These are phyloP conservation scores for Zalophus californianus DNA, from an alignment of 2,797 vertebrate species.

Conservation along the genomic window DNA sequence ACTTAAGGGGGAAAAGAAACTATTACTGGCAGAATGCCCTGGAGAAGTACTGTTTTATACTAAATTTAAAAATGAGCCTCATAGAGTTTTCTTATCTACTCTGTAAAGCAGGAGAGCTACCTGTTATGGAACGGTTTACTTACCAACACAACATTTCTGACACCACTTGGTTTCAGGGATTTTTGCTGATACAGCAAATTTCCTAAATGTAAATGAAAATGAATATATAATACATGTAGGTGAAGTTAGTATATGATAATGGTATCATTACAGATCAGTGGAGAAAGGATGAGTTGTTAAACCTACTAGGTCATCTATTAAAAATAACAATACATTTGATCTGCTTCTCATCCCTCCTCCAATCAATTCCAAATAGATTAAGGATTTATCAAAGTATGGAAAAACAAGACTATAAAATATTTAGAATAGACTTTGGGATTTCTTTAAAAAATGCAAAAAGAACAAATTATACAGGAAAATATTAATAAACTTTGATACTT, in stretches of 20 bases:
- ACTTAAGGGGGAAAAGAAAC: not conserved
- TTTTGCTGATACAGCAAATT: conserved; percentile 98
- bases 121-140: conserved; percentile 78
- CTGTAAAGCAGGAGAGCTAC: not conserved
- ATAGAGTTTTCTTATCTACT: not conserved
- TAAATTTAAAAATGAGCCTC: not conserved
- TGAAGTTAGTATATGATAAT: not conserved
- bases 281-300: not conserved
- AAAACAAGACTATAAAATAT: conserved; percentile 16
- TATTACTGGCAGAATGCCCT: not conserved
- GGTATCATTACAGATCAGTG: not conserved
- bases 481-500: not conserved
- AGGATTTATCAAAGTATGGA: conserved; percentile 32
- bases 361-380: conserved; percentile 18
- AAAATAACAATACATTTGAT: not conserved
- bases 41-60: not conserved
- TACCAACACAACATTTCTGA: conserved; percentile 99
- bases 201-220: conserved; percentile 89
- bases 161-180: conserved; percentile 99
- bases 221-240: not conserved
- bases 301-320: not conserved
- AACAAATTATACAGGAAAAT: conserved; percentile 39
- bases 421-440: not conserved
- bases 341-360: not conserved
- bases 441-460: conserved; percentile 27